phyloP scores from a whole-genome alignment of 2,113 vertebrate genomes.

The Phalacrocorax pelagicus region DNA sequence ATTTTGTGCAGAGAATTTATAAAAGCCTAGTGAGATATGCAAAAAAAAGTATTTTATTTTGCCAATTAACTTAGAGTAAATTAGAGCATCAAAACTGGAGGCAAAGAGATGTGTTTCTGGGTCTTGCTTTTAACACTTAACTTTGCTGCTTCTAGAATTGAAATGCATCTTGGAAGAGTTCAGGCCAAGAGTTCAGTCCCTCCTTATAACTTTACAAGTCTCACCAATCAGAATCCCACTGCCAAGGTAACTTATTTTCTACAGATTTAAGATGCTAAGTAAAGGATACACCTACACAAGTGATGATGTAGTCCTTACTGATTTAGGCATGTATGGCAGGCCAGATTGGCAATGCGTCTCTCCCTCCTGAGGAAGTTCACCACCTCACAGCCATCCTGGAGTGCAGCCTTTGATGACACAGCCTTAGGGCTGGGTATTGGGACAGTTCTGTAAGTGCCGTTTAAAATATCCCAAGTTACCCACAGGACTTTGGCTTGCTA shows the following conservation, averaged over 20 bases:
- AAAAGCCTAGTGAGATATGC: not conserved
- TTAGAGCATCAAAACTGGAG: not conserved
- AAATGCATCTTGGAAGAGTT: not conserved
- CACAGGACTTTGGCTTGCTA: not conserved
- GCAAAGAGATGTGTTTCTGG: not conserved
- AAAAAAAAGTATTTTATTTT: conserved; percentile 16
- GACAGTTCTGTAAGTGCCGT: not conserved
- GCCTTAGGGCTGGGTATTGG: not conserved
- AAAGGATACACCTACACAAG: conserved; percentile 32
- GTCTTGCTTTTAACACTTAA: not conserved
- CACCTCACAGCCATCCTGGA: not conserved
- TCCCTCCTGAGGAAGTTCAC: not conserved
- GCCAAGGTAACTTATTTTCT: conserved; percentile 19
- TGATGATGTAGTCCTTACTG: not conserved
- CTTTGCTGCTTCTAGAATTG: not conserved
- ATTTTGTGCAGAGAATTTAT: not conserved
- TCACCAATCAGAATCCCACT: not conserved
- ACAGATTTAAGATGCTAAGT: conserved; percentile 17
- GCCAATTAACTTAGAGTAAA: not conserved
- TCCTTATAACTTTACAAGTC: not conserved
- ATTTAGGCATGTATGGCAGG: not conserved
- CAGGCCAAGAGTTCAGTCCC: not conserved
- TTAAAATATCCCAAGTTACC: not conserved
- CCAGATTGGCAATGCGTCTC: not conserved
- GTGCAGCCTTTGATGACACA: not conserved